Conservation (phyloP, 2,797 vertebrate species). For the Enteromius treurensis region DNA sequence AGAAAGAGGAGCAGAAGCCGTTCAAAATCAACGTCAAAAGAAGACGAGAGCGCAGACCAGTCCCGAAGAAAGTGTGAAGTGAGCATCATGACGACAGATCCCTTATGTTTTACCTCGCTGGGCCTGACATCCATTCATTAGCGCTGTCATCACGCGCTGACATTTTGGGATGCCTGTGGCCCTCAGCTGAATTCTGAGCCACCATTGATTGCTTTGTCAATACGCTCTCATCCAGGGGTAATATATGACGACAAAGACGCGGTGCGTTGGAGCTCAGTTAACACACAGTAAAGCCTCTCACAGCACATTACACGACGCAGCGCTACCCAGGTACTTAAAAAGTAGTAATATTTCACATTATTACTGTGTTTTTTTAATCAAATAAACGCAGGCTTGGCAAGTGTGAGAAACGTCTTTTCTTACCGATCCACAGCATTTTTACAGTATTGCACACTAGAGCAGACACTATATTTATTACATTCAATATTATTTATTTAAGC, state of each 20-base stretch:
- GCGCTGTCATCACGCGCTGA: constrained; percentile 43
- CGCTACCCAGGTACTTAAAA: neutral
- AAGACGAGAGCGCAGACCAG: neutral
- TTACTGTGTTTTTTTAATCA: no score
- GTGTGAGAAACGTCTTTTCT: neutral
- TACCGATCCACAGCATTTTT: neutral
- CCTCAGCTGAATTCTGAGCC: constrained; percentile 56
- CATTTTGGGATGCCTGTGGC: constrained; percentile 58
- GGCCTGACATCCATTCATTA: constrained; percentile 55
- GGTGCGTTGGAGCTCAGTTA: constrained; percentile 57
- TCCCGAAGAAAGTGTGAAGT: constrained; percentile 8
- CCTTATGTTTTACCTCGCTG: neutral
- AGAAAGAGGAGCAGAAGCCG: neutral
- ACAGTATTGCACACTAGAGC: neutral
- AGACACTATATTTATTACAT: neutral
- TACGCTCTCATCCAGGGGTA: constrained; percentile 63
- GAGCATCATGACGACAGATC: neutral
- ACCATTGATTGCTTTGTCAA: constrained; percentile 68
- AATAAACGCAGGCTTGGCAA: neutral
- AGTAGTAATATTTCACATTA: neutral
- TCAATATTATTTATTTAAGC: no score
- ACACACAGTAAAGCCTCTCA: constrained; percentile 53
- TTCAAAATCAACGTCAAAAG: constrained; percentile 2
- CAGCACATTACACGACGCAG: neutral
- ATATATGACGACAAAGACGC: constrained; percentile 65